Evolutionary conservation across 2,113 vertebrate genomes (phyloP), one percentile per base, ranked within the genome.

Genomic region (Castor canadensis): DNA sequence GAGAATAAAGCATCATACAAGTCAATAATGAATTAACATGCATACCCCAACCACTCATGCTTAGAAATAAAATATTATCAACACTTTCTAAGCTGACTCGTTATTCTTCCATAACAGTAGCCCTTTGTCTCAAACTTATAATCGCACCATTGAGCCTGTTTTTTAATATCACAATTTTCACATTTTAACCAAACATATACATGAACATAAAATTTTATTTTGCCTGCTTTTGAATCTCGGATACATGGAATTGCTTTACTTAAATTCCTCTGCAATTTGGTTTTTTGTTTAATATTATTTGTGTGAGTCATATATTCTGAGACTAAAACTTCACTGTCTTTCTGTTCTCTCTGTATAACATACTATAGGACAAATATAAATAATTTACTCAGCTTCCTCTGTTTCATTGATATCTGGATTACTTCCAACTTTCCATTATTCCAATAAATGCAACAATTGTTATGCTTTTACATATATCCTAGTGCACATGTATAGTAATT

Each of bases 11-110:
- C 22, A 52, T 86, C 66, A 66, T 11, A 43, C 5, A 79, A 73
- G 52, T 40, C 54, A 71, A 77, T 28, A n/a, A 4, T 30, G 43
- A 83, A 73, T 28, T 11, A 19, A 45, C 17, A 40, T 45, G 67
- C 28, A 45, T 60, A 9, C 5, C 32, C 6, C 9, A 12, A 80
- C 4, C 24, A 62, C 7, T 54, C n/a, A 54, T 22, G 32, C 54
- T 75, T 76, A 5, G 8, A 86, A 73, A 75, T 52, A 66, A 86
- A 86, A 40, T 81, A 58, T 13, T 62, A n/a, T 4, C 4, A 24
- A 9, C 9, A 49, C 0, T 1, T 58, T 67, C 80, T 12, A 32
- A 43, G 4, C 6, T n/a, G 5, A n/a, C 3, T 2, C 17, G 16
- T 3, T 80, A 3, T 19, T 49, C 6, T 4, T 47, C 35, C 32